Conservation (phyloP, 2,113 vertebrate species). For the Heterochromis multidens region DNA sequence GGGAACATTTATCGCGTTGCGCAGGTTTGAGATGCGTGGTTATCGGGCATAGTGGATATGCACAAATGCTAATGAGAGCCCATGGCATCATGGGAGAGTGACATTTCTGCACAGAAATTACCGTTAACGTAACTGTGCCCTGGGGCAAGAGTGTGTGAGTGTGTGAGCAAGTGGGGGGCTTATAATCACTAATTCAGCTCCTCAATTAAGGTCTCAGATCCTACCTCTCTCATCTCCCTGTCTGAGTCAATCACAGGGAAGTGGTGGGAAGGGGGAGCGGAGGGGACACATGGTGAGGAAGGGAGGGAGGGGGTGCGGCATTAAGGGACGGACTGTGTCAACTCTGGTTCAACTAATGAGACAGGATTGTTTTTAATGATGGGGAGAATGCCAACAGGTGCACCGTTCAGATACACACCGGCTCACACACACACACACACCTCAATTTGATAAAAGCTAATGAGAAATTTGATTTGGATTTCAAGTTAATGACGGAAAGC, state of each 20-base stretch:
- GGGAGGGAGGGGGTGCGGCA: slow-evolving; percentile 14
- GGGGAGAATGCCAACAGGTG: slow-evolving; percentile 75
- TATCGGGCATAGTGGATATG: slow-evolving; percentile 75
- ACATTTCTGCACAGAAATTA: slow-evolving; percentile 82
- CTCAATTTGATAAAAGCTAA: slow-evolving; percentile 64
- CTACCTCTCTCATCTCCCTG: slow-evolving; percentile 81
- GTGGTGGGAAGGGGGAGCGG: slow-evolving; percentile 32
- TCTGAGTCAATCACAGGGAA: slow-evolving; percentile 78
- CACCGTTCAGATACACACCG: slow-evolving; percentile 31
- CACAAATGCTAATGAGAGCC: slow-evolving; percentile 81
- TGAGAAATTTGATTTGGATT: slow-evolving; percentile 62
- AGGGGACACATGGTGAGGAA: background rate
- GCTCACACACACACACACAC: slow-evolving; percentile 12
- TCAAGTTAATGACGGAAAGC: slow-evolving; percentile 61
- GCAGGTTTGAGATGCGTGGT: slow-evolving; percentile 75
- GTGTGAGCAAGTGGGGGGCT: slow-evolving; percentile 45
- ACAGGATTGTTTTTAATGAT: slow-evolving; percentile 72
- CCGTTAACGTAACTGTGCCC: slow-evolving; percentile 68
- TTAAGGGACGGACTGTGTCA: slow-evolving; percentile 73
- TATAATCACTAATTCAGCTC: slow-evolving; percentile 82
- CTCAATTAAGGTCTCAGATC: slow-evolving; percentile 81
- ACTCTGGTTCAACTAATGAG: slow-evolving; percentile 68
- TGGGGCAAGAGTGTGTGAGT: slow-evolving; percentile 56
- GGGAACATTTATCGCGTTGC: slow-evolving; percentile 71
- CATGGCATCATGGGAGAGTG: slow-evolving; percentile 77